Evolutionary conservation across 1,140 invertebrate species (phyloP).

Genomic region (Aphelinus certus): DNA sequence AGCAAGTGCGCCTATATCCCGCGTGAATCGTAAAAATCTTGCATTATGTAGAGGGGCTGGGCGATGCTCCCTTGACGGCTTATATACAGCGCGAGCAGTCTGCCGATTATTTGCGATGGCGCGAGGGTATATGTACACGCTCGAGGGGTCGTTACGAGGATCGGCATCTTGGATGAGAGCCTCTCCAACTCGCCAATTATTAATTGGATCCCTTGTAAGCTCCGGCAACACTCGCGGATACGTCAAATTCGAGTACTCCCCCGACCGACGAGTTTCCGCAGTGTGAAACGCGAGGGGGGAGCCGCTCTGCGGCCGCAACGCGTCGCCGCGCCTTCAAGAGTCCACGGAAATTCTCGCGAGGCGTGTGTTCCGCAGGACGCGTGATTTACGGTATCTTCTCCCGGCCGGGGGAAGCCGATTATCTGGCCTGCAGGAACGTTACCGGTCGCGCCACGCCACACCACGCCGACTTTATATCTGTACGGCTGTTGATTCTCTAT

Average conservation of each 20-base stretch:
- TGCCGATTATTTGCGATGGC: too few relatives aligned
- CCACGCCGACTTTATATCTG: background rate
- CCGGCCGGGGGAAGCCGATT: conserved; percentile 14
- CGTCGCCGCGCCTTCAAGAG: background rate
- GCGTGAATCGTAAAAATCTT: conserved; percentile 14
- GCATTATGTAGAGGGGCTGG: background rate
- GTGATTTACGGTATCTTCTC: conserved; percentile 13
- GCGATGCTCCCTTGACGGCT: background rate
- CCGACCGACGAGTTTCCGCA: too few relatives aligned
- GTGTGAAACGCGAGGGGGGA: too few relatives aligned
- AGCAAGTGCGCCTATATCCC: conserved; percentile 1
- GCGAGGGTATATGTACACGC: too few relatives aligned
- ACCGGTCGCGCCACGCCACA: background rate
- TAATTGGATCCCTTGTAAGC: too few relatives aligned
- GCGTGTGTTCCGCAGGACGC: background rate
- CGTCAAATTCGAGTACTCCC: too few relatives aligned
- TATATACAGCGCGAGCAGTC: too few relatives aligned
- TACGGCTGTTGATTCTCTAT: background rate
- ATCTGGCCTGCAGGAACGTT: background rate
- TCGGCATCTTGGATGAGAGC: too few relatives aligned
- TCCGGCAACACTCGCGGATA: too few relatives aligned
- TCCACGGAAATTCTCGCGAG: conserved; percentile 16
- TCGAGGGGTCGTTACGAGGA: too few relatives aligned
- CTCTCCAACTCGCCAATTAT: too few relatives aligned
- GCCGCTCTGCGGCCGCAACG: too few relatives aligned